These are phyloP conservation scores for Pampusana beccarii DNA, from an alignment of 2,113 vertebrate genomes.

Conservation along the genomic window DNA sequence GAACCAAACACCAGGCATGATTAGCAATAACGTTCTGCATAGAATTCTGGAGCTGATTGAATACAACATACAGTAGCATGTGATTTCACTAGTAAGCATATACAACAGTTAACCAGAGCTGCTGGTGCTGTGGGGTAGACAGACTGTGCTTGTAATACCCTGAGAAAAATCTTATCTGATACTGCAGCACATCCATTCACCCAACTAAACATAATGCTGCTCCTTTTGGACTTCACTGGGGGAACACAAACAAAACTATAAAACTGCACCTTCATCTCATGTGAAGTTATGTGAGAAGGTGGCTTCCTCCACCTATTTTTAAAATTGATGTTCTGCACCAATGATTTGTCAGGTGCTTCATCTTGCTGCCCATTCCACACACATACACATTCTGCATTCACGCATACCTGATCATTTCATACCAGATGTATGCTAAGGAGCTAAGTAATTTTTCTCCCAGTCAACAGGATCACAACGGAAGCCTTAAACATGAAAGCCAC, in stretches of 20 bases:
- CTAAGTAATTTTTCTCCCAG: neutral
- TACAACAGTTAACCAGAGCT: neutral
- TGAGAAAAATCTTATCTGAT: neutral
- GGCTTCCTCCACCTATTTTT: neutral
- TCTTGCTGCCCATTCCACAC: neutral
- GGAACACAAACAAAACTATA: neutral
- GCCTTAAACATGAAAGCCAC: neutral
- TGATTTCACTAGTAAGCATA: neutral
- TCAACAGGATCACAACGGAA: neutral
- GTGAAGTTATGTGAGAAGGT: neutral
- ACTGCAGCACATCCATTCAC: fast-evolving
- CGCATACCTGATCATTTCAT: neutral
- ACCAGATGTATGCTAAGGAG: fast-evolving
- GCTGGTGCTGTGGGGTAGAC: neutral
- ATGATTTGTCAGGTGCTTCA: neutral
- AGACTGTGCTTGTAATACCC: neutral
- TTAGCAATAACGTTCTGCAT: neutral
- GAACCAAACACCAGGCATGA: neutral
- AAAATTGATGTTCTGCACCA: neutral
- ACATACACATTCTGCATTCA: neutral
- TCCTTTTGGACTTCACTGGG: neutral
- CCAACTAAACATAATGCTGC: neutral
- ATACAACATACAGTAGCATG: neutral
- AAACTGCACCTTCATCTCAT: neutral
- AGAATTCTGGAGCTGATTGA: neutral